phyloP scores from a whole-genome alignment of 2,888 invertebrate genomes.

The Alloplasta piceator region DNA sequence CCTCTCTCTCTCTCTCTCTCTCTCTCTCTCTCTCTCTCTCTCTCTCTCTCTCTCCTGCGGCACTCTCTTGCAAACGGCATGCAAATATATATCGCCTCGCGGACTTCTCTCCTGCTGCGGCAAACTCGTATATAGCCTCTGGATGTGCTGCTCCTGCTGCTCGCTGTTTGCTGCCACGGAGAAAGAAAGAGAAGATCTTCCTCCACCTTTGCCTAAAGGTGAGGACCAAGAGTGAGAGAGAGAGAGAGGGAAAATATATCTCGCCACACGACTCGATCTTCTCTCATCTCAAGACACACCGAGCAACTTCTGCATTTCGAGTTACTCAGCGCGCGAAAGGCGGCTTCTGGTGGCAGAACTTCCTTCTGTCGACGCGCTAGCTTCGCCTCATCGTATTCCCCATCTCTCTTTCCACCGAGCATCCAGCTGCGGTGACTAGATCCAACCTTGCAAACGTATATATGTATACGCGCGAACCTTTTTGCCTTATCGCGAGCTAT shows the following conservation, averaged over 20 bases:
- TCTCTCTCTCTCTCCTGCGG: not conserved
- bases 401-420: not conserved
- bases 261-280: constrained; percentile 56
- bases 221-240: too few relatives aligned
- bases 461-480: too few relatives aligned
- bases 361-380: constrained; percentile 61
- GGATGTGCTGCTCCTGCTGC: constrained; percentile 28
- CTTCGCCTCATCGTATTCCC: constrained; percentile 12
- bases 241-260: constrained; percentile 1
- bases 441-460: not conserved
- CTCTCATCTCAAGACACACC: constrained; percentile 59
- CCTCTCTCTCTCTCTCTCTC: constrained; percentile 19
- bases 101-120: constrained; percentile 66
- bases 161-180: constrained; percentile 49
- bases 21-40: constrained; percentile 58
- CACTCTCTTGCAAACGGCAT: constrained; percentile 76
- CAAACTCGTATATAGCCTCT: constrained; percentile 54
- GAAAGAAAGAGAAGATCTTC: constrained; percentile 6
- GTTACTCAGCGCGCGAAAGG: constrained; percentile 26
- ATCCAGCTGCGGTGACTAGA: not conserved
- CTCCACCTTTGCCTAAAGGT: too few relatives aligned
- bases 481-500: constrained; percentile 34
- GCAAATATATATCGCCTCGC: constrained; percentile 78
- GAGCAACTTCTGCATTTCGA: constrained; percentile 63
- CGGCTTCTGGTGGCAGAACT: constrained; percentile 63